Percentiles rank a stretch among this genome's conserved stretches.
phyloP scores from a whole-genome alignment of 2,113 vertebrate species.

The Podarcis cretensis region DNA sequence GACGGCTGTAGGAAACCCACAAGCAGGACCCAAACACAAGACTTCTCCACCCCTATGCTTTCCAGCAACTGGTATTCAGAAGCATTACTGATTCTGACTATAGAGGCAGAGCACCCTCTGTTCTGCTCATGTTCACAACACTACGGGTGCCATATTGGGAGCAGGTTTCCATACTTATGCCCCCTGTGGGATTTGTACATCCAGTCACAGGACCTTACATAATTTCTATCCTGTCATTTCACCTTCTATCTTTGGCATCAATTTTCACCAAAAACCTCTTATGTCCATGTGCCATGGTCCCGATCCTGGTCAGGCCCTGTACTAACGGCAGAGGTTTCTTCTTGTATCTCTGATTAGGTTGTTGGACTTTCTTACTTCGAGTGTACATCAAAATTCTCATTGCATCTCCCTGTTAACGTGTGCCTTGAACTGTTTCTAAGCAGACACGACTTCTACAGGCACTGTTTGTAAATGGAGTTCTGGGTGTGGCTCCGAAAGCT shows the following conservation, averaged over 20 bases:
- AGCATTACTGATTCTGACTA: too few relatives aligned
- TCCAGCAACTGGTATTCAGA: too few relatives aligned
- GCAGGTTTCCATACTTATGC: not conserved
- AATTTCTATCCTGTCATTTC: too few relatives aligned
- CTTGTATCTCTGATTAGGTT: not conserved
- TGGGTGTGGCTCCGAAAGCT: constrained; percentile 6
- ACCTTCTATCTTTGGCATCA: not conserved
- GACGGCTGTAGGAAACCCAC: too few relatives aligned
- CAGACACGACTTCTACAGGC: not conserved
- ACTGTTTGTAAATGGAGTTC: not conserved
- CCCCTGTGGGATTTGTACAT: not conserved
- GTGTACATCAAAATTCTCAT: not conserved
- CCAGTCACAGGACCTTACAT: not conserved
- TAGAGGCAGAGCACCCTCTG: too few relatives aligned
- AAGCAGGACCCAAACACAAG: too few relatives aligned
- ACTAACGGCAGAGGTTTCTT: not conserved
- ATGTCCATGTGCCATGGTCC: not conserved
- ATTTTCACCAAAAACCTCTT: not conserved
- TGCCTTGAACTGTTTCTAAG: not conserved
- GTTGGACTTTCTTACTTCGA: not conserved
- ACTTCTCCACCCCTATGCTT: too few relatives aligned
- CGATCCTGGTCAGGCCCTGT: not conserved
- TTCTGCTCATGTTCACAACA: too few relatives aligned
- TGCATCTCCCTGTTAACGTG: not conserved
- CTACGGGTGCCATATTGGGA: too few relatives aligned